phyloP scores from a whole-genome alignment of 2,113 vertebrate genomes.

The Pachyramphus minor region DNA sequence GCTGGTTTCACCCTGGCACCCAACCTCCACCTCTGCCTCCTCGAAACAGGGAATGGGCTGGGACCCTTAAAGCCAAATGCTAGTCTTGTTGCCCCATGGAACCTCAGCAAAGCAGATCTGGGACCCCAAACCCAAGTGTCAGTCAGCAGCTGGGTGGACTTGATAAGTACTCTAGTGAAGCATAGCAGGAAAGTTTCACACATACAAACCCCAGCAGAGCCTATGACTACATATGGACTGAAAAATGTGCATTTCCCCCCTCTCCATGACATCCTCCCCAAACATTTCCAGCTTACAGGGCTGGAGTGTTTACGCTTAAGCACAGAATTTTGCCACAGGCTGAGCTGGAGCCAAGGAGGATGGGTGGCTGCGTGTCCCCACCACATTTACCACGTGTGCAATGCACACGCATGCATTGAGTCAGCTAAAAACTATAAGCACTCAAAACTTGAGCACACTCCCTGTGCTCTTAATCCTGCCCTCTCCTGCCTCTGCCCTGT shows the following conservation, averaged over 20 bases:
- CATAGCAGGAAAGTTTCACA: background rate
- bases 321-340: background rate
- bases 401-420: rapidly evolving
- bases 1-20: background rate
- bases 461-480: background rate
- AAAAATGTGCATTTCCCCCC: background rate
- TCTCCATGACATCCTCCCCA: background rate
- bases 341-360: background rate
- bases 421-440: background rate
- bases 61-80: background rate
- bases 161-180: background rate
- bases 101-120: background rate
- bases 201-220: background rate
- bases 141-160: background rate
- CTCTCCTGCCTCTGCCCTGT: background rate
- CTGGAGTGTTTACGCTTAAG: background rate
- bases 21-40: background rate
- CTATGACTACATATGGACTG: background rate
- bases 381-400: background rate
- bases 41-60: background rate
- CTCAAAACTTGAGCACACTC: background rate
- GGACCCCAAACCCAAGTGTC: background rate
- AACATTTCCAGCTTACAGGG: background rate
- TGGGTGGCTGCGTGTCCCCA: background rate
- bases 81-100: background rate